These are phyloP conservation scores for Oscheius sp. DNA, from an alignment of 1,140 invertebrate species.

Conservation along the genomic window DNA sequence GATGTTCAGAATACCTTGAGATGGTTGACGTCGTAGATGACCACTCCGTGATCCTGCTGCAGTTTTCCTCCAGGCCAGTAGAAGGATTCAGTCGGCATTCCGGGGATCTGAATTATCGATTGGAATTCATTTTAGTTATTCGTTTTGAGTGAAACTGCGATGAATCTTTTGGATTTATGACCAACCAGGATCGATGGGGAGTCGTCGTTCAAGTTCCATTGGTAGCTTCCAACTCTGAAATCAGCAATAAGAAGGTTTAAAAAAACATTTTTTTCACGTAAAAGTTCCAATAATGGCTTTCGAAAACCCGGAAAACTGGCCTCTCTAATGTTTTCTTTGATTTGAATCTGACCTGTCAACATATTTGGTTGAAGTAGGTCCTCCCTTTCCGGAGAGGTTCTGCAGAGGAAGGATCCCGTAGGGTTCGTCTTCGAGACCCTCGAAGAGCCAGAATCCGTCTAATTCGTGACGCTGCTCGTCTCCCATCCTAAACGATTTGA, in stretches of 20 bases:
- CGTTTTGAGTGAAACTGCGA: conserved; percentile 1
- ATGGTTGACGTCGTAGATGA: conserved; percentile 61
- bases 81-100: conserved; percentile 54
- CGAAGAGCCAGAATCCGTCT: conserved; percentile 60
- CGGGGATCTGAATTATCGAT: no score
- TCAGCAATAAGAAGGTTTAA: no score
- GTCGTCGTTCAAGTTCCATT: conserved; percentile 58
- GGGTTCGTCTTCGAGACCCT: conserved; percentile 56
- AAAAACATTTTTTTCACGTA: no score
- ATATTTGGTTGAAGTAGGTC: conserved; percentile 58
- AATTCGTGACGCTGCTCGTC: neutral
- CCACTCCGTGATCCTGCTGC: conserved; percentile 55
- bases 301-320: no score
- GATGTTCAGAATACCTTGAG: conserved; percentile 51
- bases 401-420: conserved; percentile 56
- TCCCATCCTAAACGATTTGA: no score
- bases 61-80: conserved; percentile 58
- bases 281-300: no score
- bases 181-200: conserved; percentile 59
- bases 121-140: conserved; percentile 36
- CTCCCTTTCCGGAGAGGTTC: conserved; percentile 52
- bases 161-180: conserved; percentile 9
- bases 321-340: no score
- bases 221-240: conserved; percentile 53
- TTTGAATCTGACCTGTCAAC: conserved; percentile 48